A percentile compares a stretch with the other conserved stretches of the same genome.
Evolutionary conservation across 1,140 invertebrate genomes (phyloP).

Genomic region (Elymnias hypermnestra): DNA sequence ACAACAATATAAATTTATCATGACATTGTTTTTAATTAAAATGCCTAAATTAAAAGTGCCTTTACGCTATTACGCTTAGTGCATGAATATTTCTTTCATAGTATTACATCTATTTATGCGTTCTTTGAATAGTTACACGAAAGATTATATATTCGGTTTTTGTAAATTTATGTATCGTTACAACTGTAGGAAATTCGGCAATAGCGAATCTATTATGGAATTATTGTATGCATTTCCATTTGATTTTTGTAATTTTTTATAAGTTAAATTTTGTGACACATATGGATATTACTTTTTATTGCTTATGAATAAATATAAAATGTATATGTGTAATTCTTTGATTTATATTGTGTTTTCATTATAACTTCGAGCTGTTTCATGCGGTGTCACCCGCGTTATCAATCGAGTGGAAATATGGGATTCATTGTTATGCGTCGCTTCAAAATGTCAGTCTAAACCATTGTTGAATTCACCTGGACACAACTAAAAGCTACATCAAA

Average conservation of each 20-base stretch:
- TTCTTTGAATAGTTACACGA: conserved; percentile 22
- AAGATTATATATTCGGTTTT: conserved; percentile 7
- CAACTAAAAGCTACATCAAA: too few relatives aligned
- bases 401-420: too few relatives aligned
- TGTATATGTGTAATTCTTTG: conserved; percentile 33
- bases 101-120: conserved; percentile 2
- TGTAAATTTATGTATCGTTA: conserved; percentile 12
- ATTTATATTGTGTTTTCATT: too few relatives aligned
- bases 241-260: conserved; percentile 47
- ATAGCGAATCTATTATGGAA: conserved; percentile 34
- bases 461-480: too few relatives aligned
- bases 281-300: conserved; percentile 70
- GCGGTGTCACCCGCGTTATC: too few relatives aligned
- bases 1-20: not conserved
- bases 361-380: too few relatives aligned
- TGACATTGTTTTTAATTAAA: conserved; percentile 11
- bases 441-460: too few relatives aligned
- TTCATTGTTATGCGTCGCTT: too few relatives aligned
- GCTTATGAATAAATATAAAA: conserved; percentile 74
- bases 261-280: conserved; percentile 63
- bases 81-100: conserved; percentile 20
- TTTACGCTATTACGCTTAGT: conserved; percentile 52
- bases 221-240: conserved; percentile 39
- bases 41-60: conserved; percentile 64
- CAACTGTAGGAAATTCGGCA: conserved; percentile 38